Evolutionary conservation across 2,888 invertebrate species (phyloP).

Genomic region (Serrognathus titanus): DNA sequence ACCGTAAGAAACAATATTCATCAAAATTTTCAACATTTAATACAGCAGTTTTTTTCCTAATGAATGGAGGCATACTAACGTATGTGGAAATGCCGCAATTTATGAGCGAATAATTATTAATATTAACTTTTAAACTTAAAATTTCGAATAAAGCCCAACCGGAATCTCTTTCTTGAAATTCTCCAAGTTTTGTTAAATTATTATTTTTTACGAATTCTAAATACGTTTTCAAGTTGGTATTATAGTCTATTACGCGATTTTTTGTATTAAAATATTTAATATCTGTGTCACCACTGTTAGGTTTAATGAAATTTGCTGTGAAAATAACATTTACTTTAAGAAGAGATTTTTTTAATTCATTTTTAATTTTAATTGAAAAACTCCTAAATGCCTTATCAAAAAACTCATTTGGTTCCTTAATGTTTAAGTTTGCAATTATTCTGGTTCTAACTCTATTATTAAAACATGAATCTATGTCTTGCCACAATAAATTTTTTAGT

Average conservation of each 20-base stretch:
- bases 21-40: constrained; percentile 29
- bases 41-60: constrained; percentile 23
- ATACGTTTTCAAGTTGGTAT: constrained; percentile 18
- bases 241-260: constrained; percentile 20
- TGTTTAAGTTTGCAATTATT: background rate
- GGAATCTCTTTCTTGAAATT: constrained; percentile 27
- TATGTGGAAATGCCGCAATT: constrained; percentile 20
- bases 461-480: constrained; percentile 5
- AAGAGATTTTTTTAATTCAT: constrained; percentile 4
- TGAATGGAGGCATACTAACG: constrained; percentile 17
- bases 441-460: background rate
- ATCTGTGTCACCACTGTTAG: constrained; percentile 18
- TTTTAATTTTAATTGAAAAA: constrained; percentile 15
- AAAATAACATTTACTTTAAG: constrained; percentile 19
- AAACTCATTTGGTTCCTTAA: constrained; percentile 1
- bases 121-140: constrained; percentile 15
- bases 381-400: constrained; percentile 11
- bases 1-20: too few species aligned
- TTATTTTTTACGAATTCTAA: constrained; percentile 8
- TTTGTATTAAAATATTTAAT: constrained; percentile 26
- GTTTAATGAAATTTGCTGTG: constrained; percentile 18
- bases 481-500: background rate
- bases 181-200: constrained; percentile 23
- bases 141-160: constrained; percentile 26
- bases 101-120: constrained; percentile 15